phyloP scores from a whole-genome alignment of 2,113 vertebrate genomes.

The Sphaerodactylus townsendi region DNA sequence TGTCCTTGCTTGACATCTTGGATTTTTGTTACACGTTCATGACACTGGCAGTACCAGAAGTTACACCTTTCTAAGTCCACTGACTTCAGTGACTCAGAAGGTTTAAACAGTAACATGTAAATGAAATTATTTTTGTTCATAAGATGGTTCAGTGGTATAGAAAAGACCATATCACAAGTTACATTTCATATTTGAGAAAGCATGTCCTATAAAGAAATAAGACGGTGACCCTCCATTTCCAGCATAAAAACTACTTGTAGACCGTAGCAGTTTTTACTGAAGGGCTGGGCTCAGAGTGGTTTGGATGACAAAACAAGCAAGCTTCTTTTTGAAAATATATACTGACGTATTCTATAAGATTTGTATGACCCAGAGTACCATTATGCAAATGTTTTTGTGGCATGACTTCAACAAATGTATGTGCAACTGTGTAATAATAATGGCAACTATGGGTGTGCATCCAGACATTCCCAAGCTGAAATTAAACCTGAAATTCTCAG shows the following conservation, averaged over 20 bases:
- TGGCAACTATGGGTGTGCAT: no score
- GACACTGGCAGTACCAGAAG: not conserved
- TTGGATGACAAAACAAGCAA: not conserved
- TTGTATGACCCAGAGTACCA: not conserved
- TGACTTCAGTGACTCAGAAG: no score
- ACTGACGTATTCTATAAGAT: not conserved
- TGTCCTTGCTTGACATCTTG: not conserved
- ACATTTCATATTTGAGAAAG: not conserved
- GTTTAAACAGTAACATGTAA: not conserved
- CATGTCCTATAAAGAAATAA: not conserved
- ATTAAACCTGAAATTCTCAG: no score
- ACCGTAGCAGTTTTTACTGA: not conserved
- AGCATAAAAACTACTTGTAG: not conserved
- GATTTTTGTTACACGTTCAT: not conserved
- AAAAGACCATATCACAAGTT: not conserved
- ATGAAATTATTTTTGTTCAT: not conserved
- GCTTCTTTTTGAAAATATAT: not conserved
- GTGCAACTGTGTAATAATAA: not conserved
- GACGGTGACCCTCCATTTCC: not conserved
- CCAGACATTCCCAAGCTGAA: no score
- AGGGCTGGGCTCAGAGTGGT: not conserved
- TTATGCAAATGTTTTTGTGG: not conserved
- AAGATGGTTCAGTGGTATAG: not conserved
- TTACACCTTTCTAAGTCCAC: no score
- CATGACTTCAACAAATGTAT: not conserved